Evolutionary conservation across 2,797 vertebrate species (phyloP).

Genomic region (Pangasius macronema): DNA sequence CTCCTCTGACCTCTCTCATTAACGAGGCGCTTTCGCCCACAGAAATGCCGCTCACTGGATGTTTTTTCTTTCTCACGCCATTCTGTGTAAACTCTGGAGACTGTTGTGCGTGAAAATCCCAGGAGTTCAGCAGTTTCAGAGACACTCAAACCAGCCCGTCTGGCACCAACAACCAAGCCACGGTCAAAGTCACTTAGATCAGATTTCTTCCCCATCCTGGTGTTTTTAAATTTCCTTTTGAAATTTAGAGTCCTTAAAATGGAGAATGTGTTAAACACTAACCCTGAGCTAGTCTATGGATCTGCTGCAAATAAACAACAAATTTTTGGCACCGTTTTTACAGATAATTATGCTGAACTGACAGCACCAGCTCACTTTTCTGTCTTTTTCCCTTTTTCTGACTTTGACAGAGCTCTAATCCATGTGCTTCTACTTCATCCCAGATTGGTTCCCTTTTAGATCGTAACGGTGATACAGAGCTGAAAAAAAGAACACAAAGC

Average conservation of each 20-base stretch:
- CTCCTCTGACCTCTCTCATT: slow-evolving; percentile 16
- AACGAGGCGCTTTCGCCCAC: slow-evolving; percentile 24
- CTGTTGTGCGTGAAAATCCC: slow-evolving; percentile 15
- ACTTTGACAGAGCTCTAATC: not conserved
- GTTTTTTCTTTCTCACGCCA: slow-evolving; percentile 22
- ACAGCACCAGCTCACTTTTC: not conserved
- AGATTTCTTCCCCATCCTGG: slow-evolving; percentile 12
- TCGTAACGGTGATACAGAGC: not conserved
- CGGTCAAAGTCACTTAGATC: slow-evolving; percentile 16
- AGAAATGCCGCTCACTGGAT: slow-evolving; percentile 16
- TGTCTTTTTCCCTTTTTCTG: not conserved
- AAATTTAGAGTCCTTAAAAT: not conserved
- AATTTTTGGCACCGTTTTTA: not conserved
- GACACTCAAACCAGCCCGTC: not conserved
- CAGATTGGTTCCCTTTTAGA: not conserved
- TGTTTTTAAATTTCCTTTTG: not conserved
- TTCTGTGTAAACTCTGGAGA: slow-evolving; percentile 26
- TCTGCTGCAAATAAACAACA: not conserved
- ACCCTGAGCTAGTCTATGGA: not conserved
- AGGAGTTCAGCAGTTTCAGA: not conserved
- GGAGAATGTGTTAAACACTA: not conserved
- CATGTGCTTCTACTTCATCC: not conserved
- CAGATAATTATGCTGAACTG: not conserved
- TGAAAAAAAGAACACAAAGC: not conserved
- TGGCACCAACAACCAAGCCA: slow-evolving; percentile 15